Conservation (phyloP, 1,140 invertebrate species). For the Bombus soroeensis region DNA sequence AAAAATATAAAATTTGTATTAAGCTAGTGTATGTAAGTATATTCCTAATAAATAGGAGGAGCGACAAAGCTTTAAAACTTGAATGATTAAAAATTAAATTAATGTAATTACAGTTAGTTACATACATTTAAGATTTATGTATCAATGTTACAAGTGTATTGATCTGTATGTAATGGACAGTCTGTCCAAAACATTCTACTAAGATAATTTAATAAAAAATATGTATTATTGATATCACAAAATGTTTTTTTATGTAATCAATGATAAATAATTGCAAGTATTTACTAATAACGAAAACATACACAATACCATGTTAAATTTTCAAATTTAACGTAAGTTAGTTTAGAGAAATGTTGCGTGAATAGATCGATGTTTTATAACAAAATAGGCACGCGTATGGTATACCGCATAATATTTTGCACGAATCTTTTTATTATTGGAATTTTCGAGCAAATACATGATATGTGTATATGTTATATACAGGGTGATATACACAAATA, state of each 20-base stretch:
- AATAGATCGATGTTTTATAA: neutral
- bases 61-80: neutral
- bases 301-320: neutral
- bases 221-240: neutral
- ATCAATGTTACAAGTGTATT: neutral
- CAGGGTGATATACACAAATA: too few relatives aligned
- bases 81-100: neutral
- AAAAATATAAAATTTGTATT: neutral
- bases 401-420: neutral
- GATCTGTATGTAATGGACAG: neutral
- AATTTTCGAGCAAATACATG: neutral
- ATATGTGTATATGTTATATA: too few relatives aligned
- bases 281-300: neutral
- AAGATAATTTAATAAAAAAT: neutral
- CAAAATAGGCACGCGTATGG: neutral
- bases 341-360: neutral
- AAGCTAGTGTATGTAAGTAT: neutral
- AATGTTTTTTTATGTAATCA: neutral
- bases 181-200: neutral
- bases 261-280: neutral
- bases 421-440: constrained; percentile 12
- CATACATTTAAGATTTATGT: neutral
- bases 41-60: neutral
- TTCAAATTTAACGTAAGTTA: neutral
- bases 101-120: neutral